phyloP scores from a whole-genome alignment of 2,113 vertebrate genomes.

The Phodopus roborovskii region DNA sequence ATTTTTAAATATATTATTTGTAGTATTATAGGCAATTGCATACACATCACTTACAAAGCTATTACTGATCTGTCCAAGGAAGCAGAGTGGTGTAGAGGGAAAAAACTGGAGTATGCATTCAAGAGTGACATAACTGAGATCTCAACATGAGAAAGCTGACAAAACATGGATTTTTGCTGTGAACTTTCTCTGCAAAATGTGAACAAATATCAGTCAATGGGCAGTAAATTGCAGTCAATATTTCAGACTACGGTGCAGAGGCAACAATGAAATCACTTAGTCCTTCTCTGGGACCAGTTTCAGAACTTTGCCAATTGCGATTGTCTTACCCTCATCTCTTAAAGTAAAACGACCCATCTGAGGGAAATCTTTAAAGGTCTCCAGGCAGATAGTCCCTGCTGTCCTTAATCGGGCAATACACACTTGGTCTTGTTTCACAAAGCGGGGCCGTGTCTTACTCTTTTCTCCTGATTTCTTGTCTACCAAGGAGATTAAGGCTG shows the following conservation, averaged over 20 bases:
- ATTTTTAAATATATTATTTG: constrained; percentile 89
- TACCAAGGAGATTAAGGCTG: constrained; percentile 99
- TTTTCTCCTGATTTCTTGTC: constrained; percentile 99
- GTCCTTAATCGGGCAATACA: constrained; percentile 97
- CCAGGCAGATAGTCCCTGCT: constrained; percentile 97
- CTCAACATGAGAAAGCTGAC: constrained; percentile 99
- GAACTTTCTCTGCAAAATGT: constrained; percentile 88
- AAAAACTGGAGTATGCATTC: constrained; percentile 85
- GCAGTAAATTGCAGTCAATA: constrained; percentile 90
- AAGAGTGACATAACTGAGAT: constrained; percentile 97
- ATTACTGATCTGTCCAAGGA: constrained; percentile 91
- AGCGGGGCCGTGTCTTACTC: constrained; percentile 95
- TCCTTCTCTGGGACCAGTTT: constrained; percentile 99
- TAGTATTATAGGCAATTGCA: constrained; percentile 91
- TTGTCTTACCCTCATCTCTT: constrained; percentile 99
- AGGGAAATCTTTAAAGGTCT: constrained; percentile 99
- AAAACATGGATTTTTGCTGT: constrained; percentile 93
- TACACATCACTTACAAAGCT: constrained; percentile 93
- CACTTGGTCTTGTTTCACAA: constrained; percentile 99
- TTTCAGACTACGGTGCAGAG: constrained; percentile 89
- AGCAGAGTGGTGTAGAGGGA: constrained; percentile 85
- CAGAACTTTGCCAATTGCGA: constrained; percentile 99
- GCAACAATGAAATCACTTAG: constrained; percentile 89
- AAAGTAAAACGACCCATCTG: constrained; percentile 99
- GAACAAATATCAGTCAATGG: constrained; percentile 88